Percentiles rank a stretch among this genome's conserved stretches.
phyloP scores from a whole-genome alignment of 2,113 vertebrate genomes.

The Grallaria varia region DNA sequence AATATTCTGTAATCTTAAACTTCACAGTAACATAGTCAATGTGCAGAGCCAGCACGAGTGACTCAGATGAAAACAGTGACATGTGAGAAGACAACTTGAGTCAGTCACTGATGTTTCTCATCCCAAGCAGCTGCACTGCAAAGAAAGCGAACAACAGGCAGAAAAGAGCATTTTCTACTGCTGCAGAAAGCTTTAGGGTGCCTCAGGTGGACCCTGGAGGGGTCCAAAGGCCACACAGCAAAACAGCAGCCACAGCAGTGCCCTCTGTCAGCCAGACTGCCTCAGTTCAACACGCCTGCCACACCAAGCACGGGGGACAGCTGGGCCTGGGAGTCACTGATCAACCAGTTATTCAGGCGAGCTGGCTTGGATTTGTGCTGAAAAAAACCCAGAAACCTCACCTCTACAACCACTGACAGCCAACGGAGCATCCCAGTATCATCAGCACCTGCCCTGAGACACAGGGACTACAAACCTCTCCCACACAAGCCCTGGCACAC shows the following conservation, averaged over 20 bases:
- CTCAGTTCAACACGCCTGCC: rapidly evolving
- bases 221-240: background rate
- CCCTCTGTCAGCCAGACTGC: background rate
- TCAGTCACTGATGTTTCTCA: background rate
- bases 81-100: background rate
- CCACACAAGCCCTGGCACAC: background rate
- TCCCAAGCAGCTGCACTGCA: background rate
- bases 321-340: background rate
- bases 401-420: background rate
- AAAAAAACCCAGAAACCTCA: background rate
- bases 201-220: background rate
- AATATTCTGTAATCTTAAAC: no score
- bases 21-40: background rate
- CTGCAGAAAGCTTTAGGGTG: background rate
- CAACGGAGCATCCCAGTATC: rapidly evolving
- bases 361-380: background rate
- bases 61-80: background rate
- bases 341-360: background rate
- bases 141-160: background rate
- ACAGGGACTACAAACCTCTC: background rate
- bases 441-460: background rate
- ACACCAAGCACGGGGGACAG: background rate
- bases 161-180: background rate
- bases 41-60: background rate
- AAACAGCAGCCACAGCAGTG: background rate